A percentile compares a stretch with the other conserved stretches of the same genome.
phyloP scores from a whole-genome alignment of 2,888 invertebrate species.

The Leptopilina drosophilae region DNA sequence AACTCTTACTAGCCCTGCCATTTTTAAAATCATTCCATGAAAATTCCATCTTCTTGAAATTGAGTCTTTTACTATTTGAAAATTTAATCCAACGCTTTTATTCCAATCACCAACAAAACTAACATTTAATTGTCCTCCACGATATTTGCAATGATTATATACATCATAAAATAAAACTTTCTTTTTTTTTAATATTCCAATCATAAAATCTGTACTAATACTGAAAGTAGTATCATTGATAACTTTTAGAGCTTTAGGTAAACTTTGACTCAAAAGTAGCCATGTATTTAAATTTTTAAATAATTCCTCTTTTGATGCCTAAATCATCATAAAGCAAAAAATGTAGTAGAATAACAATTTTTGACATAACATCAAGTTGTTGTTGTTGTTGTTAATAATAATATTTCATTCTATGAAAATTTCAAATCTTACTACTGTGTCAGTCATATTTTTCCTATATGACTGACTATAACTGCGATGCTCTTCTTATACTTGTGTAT shows the following conservation, averaged over 20 bases:
- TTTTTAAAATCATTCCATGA: conserved; percentile 55
- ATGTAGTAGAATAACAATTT: too few relatives aligned
- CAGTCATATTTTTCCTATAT: too few relatives aligned
- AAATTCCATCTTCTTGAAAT: conserved; percentile 51
- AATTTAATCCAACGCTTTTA: conserved; percentile 40
- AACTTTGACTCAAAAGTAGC: conserved; percentile 59
- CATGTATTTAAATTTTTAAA: conserved; percentile 47
- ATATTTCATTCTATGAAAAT: too few relatives aligned
- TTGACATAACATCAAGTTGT: too few relatives aligned
- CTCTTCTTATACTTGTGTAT: too few relatives aligned
- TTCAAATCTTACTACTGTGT: too few relatives aligned
- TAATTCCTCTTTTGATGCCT: conserved; percentile 1
- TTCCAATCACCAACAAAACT: conserved; percentile 60
- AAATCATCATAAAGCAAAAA: background rate
- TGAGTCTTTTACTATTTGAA: conserved; percentile 44
- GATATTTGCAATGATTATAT: conserved; percentile 62
- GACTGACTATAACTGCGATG: too few relatives aligned
- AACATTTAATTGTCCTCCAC: conserved; percentile 58
- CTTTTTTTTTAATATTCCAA: conserved; percentile 54
- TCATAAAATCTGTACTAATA: conserved; percentile 60
- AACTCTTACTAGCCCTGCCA: conserved; percentile 53
- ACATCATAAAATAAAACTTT: conserved; percentile 59
- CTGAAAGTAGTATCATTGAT: conserved; percentile 62
- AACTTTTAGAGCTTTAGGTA: conserved; percentile 51
- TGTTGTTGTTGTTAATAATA: too few relatives aligned